Percentiles rank a stretch among this genome's conserved stretches.
Conservation (phyloP, 2,113 vertebrate species). For the Anarhynchus alexandrinus region DNA sequence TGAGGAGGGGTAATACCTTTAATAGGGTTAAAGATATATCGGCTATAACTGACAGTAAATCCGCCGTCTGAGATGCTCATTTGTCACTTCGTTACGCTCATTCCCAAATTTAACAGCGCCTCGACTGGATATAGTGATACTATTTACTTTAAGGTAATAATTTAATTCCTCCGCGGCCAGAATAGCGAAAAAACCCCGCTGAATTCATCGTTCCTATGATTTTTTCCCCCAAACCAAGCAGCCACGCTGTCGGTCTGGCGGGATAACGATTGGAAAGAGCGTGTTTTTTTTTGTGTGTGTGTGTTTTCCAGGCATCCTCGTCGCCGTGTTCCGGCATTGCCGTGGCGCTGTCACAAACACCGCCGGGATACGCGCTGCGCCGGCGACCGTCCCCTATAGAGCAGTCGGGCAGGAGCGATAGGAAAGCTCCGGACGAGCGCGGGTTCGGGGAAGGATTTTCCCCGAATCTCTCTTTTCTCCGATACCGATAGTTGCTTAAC, state of each 20-base stretch:
- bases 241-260: background rate
- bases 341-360: background rate
- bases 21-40: no score
- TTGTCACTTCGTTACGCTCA: rapidly evolving
- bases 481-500: background rate
- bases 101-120: background rate
- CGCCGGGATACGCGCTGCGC: background rate
- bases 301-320: background rate
- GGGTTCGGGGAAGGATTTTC: constrained; percentile 13
- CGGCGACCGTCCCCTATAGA: background rate
- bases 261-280: background rate
- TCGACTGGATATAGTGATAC: background rate
- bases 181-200: background rate
- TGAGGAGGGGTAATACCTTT: background rate
- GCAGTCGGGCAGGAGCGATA: constrained; percentile 8
- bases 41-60: background rate
- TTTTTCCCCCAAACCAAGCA: background rate
- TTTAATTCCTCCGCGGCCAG: background rate
- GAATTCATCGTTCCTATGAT: background rate
- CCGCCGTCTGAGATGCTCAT: background rate
- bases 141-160: background rate
- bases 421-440: background rate
- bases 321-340: background rate
- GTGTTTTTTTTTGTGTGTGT: background rate
- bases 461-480: background rate